A percentile compares a stretch with the other conserved stretches of the same genome.
phyloP scores from a whole-genome alignment of 2,888 invertebrate genomes.

The Torymus auratus region DNA sequence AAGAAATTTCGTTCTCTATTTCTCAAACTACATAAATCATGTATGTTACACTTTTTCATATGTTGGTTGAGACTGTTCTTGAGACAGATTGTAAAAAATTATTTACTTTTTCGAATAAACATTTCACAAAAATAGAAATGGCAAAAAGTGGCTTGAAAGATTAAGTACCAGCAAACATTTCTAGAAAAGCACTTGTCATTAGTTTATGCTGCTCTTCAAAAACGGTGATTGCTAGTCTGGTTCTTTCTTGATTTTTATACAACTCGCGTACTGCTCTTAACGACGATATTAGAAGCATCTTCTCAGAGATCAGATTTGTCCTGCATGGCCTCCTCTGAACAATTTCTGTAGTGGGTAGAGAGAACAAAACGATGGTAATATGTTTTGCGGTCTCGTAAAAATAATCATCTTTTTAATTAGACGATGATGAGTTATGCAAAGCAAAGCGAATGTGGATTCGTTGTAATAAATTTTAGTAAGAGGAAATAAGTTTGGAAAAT shows the following conservation, averaged over 20 bases:
- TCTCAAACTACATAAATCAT: constrained; percentile 11
- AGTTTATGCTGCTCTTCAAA: constrained; percentile 6
- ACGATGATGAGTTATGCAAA: constrained; percentile 28
- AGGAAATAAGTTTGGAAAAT: constrained; percentile 37
- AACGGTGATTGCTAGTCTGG: background rate
- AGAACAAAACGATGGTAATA: constrained; percentile 44
- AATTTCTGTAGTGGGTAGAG: constrained; percentile 67
- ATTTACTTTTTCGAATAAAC: constrained; percentile 18
- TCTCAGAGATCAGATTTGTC: constrained; percentile 69
- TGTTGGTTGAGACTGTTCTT: background rate
- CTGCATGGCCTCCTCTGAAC: constrained; percentile 71
- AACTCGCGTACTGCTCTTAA: constrained; percentile 18
- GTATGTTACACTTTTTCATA: constrained; percentile 8
- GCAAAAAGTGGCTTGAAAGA: constrained; percentile 13
- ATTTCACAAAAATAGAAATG: constrained; percentile 42
- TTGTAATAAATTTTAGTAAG: constrained; percentile 37
- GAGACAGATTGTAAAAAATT: constrained; percentile 19
- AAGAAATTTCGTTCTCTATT: constrained; percentile 10
- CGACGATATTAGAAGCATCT: constrained; percentile 23
- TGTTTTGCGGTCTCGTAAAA: constrained; percentile 19
- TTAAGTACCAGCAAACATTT: constrained; percentile 24
- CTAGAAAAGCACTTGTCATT: constrained; percentile 8
- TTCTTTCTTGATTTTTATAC: constrained; percentile 17
- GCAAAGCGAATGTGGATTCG: constrained; percentile 40
- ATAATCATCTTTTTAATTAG: constrained; percentile 9